Base-by-base conservation (phyloP, 1,140 invertebrate genomes). In the Formica exsecta region DNA sequence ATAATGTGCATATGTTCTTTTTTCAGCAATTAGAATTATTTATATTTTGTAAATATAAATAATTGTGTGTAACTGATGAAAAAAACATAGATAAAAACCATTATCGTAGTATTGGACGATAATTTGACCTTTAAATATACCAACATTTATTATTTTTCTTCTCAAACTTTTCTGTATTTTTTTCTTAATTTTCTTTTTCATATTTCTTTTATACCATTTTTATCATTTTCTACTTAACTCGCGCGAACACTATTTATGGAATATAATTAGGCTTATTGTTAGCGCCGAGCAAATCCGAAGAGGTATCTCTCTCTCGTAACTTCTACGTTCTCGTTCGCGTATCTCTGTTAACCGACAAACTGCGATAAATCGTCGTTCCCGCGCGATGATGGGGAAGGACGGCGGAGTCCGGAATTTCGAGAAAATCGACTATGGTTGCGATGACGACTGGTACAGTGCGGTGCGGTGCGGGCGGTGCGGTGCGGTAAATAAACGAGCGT, bases 401-500 rank as follows among this genome's bases (percentile, higher is more conserved):
- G 79, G 73, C 66, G 71, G 71, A 86, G 74, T 84, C 85, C 64
- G 86, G 83, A 83, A 86, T 89, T 88, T 91, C 85, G 85, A 70
- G 76, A 77, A 79, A 88, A 92, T 62, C 79, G 59, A 87, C 54
- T 87, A 76, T 73, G 71, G 66, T 65, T 68, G 84, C 76, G 79
- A 68, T 65, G 64, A 86, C 86, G 32, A 32, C 32, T 54, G 54
- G 70, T 71, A 65, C 19, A 61, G 80, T 44, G 85, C 74, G 76
- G 86, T 81, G 87, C 75, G 74, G 86, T 77, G 87, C 75, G 74
- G 71, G 80, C 87, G 75, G 41, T 57, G 66, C 89, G 70, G 85
- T 64, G 84, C 81, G 87, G 85, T 84, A 91, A 91, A 91, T 91
- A 89, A 91, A 89, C 86, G 87, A 89, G 80, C 87, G 38, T 48